Evolutionary conservation across 2,797 vertebrate species (phyloP).

Genomic region (Sebastes steindachneri): DNA sequence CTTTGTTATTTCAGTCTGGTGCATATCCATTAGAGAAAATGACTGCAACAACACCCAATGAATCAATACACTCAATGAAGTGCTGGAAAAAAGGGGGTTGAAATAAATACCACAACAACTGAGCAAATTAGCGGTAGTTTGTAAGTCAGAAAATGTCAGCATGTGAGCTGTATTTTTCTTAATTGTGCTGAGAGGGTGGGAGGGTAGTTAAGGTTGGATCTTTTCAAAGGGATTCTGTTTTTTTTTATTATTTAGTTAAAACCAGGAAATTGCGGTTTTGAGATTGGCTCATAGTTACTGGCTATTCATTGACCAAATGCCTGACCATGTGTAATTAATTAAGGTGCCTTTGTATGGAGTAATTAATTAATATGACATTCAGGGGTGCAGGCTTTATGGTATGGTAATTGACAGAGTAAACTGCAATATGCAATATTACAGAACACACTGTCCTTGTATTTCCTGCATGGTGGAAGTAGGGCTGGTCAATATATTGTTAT

Average conservation of each 20-base stretch:
- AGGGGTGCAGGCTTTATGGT: neutral
- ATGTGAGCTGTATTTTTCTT: slow-evolving; percentile 6
- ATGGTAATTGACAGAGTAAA: neutral
- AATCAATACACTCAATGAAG: slow-evolving; percentile 31
- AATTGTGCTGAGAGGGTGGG: slow-evolving; percentile 4
- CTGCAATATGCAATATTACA: neutral
- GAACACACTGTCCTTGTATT: neutral
- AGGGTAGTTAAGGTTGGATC: slow-evolving; percentile 11
- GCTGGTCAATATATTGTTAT: neutral
- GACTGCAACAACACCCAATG: slow-evolving; percentile 18
- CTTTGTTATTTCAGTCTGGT: slow-evolving; percentile 29
- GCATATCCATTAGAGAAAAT: slow-evolving; percentile 43
- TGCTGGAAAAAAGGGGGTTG: neutral
- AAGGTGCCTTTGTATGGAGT: slow-evolving; percentile 18
- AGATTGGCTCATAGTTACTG: slow-evolving; percentile 22
- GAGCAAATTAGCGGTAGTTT: slow-evolving; percentile 30
- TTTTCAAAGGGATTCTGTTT: slow-evolving; percentile 35
- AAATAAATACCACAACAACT: slow-evolving; percentile 32
- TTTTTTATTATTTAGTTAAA: slow-evolving; percentile 60
- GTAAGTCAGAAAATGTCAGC: slow-evolving; percentile 19
- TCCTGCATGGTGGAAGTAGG: neutral
- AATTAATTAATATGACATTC: slow-evolving; percentile 37
- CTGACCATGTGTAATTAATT: slow-evolving; percentile 41
- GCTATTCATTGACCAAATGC: slow-evolving; percentile 40
- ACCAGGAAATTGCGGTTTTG: slow-evolving; percentile 39